Conservation (phyloP, 2,113 vertebrate genomes). For the Paradoxurus hermaphroditus region DNA sequence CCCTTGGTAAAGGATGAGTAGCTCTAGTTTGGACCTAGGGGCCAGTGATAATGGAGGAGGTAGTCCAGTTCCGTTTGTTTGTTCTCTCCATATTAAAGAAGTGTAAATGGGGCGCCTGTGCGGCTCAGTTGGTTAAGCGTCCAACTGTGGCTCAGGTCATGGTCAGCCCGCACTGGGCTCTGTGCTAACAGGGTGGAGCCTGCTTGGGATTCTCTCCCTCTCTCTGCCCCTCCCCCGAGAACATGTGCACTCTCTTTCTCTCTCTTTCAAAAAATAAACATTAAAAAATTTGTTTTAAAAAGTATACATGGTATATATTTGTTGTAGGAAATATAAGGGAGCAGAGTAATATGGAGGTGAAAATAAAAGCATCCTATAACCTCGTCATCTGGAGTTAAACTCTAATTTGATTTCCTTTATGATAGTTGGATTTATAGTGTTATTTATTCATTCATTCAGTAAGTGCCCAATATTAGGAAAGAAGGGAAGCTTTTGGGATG, state of each 20-base stretch:
- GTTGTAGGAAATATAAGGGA: not conserved
- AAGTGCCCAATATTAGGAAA: not conserved
- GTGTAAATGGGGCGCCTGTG: not conserved
- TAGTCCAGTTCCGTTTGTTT: constrained; percentile 3
- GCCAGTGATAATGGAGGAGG: not conserved
- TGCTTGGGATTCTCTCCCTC: too few species aligned
- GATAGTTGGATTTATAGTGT: not conserved
- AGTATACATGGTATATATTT: not conserved
- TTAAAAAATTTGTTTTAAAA: not conserved
- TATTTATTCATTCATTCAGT: not conserved
- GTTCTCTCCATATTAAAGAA: not conserved
- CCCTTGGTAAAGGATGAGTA: not conserved
- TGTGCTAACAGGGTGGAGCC: too few species aligned
- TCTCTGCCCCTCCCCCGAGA: too few species aligned
- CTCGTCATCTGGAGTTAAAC: not conserved
- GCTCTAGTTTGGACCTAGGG: not conserved
- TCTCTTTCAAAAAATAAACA: too few species aligned
- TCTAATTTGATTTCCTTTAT: constrained; percentile 29
- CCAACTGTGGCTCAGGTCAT: too few species aligned
- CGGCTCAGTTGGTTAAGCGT: too few species aligned
- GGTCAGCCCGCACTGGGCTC: too few species aligned
- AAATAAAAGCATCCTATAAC: not conserved
- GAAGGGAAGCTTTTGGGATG: not conserved
- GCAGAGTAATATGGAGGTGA: not conserved
- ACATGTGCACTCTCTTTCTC: too few species aligned